phyloP scores from a whole-genome alignment of 1,140 invertebrate species.

The Magallana angulata region DNA sequence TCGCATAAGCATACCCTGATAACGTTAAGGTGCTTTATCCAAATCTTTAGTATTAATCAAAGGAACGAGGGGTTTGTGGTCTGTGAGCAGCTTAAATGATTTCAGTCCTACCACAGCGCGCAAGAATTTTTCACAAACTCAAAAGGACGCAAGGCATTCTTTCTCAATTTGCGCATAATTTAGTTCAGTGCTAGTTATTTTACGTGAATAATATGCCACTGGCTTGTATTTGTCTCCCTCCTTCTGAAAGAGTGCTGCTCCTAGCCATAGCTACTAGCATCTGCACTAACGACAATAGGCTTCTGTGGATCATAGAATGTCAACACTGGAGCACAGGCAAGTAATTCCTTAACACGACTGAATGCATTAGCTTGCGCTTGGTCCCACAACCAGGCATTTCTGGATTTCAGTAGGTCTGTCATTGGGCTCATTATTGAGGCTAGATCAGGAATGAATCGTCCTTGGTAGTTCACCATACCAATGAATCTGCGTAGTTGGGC shows the following conservation, averaged over 20 bases:
- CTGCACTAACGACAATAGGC: slow-evolving; percentile 53
- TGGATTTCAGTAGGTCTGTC: slow-evolving; percentile 49
- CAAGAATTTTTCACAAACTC: slow-evolving; percentile 80
- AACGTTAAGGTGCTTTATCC: slow-evolving; percentile 43
- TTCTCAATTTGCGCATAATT: slow-evolving; percentile 81
- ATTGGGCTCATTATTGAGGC: slow-evolving; percentile 48
- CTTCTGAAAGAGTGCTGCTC: slow-evolving; percentile 55
- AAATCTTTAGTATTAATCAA: slow-evolving; percentile 46
- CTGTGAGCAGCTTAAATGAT: slow-evolving; percentile 63
- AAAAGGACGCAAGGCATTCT: slow-evolving; percentile 77
- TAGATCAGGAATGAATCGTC: slow-evolving; percentile 50
- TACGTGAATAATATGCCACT: slow-evolving; percentile 61
- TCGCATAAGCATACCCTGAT: slow-evolving; percentile 54
- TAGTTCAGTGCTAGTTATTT: slow-evolving; percentile 60
- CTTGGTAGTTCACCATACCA: slow-evolving; percentile 67
- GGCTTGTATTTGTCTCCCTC: slow-evolving; percentile 48
- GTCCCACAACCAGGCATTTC: slow-evolving; percentile 49
- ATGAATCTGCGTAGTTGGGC: slow-evolving; percentile 73
- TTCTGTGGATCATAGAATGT: slow-evolving; percentile 54
- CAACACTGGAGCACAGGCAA: slow-evolving; percentile 47
- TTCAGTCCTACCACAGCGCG: slow-evolving; percentile 78
- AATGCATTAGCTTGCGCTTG: slow-evolving; percentile 42
- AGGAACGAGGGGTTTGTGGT: slow-evolving; percentile 73
- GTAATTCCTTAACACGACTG: slow-evolving; percentile 43
- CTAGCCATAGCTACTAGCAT: slow-evolving; percentile 60